Evolutionary conservation across 2,888 invertebrate species (phyloP), one percentile per base, ranked within the genome.

Genomic region (Hypomecis atomaria): DNA sequence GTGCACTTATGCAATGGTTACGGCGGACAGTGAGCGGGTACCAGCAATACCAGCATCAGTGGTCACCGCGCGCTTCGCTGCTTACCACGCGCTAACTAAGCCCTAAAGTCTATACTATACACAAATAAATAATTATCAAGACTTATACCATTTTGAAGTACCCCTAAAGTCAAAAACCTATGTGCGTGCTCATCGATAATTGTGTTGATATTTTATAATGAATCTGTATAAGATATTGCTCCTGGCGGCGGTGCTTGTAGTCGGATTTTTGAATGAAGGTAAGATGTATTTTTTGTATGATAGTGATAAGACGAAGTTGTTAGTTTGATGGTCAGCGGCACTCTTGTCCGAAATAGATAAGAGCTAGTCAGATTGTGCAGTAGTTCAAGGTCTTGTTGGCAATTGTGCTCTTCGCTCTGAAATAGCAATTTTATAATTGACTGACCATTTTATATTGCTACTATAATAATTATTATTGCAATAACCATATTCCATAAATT

Each of bases 1-100:
- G 81, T 81, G 78, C 78, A 81, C 85, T 91, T 90, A 91, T 90
- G 90, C 90, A 91, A 91, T 81, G 65, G 60, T 69, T 71, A 66
- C 64, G 64, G 57, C 82, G 78, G 75, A 71, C 56, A 44, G 43
- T 81, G 79, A 76, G 52, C 40, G 52, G 40, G 10, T 10, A 8
- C 79, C 83, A 78, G 81, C 81, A 76, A 10, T 10, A 8, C 79
- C 83, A 78, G 81, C 81, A 76, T 77, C 86, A 88, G 88, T 88
- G 81, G 77, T 70, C 76, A 72, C 70, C 76, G 78, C 77, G 78
- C 83, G 76, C 75, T 79, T 78, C 75, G 69, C 77, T 57, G 66
- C 34, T 52, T 70, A 72, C 77, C 78, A 73, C 82, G 79, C 78
- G 71, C 75, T 71, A 53, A 65, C 57, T 38, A 23, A 58, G 45